A percentile compares a stretch with the other conserved stretches of the same genome.
These are phyloP conservation scores for Promerops cafer DNA, from an alignment of 2,113 vertebrate species.

Conservation along the genomic window DNA sequence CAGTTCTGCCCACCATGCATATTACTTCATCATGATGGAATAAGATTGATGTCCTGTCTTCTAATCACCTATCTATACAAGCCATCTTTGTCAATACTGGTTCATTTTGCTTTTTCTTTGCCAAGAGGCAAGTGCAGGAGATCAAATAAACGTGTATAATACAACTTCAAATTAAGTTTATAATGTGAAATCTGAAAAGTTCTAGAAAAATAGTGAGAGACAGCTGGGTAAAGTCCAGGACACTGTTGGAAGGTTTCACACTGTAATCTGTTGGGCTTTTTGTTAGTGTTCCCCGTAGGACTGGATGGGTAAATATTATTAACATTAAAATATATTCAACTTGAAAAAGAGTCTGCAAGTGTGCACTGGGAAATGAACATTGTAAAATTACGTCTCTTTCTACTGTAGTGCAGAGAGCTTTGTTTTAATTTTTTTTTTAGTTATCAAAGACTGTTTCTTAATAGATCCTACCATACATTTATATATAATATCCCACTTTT, in stretches of 20 bases:
- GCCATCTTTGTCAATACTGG: not conserved
- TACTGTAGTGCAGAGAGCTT: not conserved
- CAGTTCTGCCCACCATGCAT: not conserved
- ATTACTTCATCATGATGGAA: not conserved
- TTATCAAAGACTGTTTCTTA: not conserved
- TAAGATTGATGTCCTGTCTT: slow-evolving; percentile 33
- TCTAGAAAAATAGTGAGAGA: not conserved
- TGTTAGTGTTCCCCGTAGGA: not conserved
- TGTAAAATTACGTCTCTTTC: not conserved
- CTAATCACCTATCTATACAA: not conserved
- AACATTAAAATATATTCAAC: not conserved
- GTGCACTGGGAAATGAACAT: not conserved
- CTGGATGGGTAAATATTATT: not conserved
- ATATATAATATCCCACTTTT: not conserved
- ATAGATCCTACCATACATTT: not conserved
- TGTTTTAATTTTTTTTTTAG: not conserved
- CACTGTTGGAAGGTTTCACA: not conserved
- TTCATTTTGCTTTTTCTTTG: slow-evolving; percentile 21
- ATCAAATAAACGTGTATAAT: slow-evolving; percentile 11
- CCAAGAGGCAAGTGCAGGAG: not conserved
- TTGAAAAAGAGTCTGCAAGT: not conserved
- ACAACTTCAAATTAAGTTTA: slow-evolving; percentile 7
- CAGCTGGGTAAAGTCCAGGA: not conserved
- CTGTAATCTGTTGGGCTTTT: not conserved
- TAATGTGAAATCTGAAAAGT: not conserved